phyloP scores from a whole-genome alignment of 2,797 vertebrate genomes.

The Vireo griseus region DNA sequence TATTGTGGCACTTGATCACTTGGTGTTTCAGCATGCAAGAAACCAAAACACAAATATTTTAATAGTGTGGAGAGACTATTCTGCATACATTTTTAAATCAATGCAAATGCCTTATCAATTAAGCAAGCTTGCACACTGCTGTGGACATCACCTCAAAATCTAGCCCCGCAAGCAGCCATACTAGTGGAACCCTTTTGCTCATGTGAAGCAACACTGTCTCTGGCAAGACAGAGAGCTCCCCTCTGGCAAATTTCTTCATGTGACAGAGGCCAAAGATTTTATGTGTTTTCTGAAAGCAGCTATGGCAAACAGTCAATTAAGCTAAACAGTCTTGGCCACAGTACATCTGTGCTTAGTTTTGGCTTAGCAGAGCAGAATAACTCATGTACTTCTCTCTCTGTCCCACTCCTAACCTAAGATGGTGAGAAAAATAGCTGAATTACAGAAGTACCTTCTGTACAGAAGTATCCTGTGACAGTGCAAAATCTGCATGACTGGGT shows the following conservation, averaged over 20 bases:
- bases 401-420: background rate
- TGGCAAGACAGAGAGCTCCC: background rate
- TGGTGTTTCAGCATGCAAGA: background rate
- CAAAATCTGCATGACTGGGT: constrained; percentile 9
- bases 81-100: background rate
- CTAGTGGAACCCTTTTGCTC: background rate
- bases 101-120: background rate
- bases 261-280: background rate
- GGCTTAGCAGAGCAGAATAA: constrained; percentile 45
- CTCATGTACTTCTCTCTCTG: constrained; percentile 11
- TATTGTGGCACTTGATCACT: background rate
- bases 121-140: background rate
- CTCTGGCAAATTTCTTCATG: background rate
- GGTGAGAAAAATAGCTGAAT: constrained; percentile 45
- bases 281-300: constrained; percentile 18
- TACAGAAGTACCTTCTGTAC: constrained; percentile 46
- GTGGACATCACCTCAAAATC: background rate
- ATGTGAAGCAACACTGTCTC: background rate
- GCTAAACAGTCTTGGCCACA: background rate
- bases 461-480: constrained; percentile 30
- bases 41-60: background rate
- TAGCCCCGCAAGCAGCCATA: background rate
- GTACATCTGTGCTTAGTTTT: constrained; percentile 47
- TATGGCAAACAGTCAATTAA: constrained; percentile 29
- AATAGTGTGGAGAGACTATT: background rate